Base-by-base conservation (phyloP, 1,140 invertebrate species). In the Atta texana region DNA sequence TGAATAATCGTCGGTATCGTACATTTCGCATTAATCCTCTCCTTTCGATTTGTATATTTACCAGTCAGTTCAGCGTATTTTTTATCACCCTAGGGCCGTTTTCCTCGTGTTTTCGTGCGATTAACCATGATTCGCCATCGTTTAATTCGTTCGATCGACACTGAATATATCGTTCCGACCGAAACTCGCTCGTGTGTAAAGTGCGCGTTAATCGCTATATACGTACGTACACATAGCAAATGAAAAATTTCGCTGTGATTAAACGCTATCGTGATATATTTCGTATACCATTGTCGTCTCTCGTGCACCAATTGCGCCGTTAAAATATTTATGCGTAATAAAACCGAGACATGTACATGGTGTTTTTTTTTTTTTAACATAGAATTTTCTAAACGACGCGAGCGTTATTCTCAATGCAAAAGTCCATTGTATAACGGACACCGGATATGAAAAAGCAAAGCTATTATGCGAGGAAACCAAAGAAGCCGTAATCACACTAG, bases 51-150 rank as follows among this genome's bases (percentile, higher is more conserved):
- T 63, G 39, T 55, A 81, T 39, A 71, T 66, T 81, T 71, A 53
- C 49, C 24, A 18, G 34, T 80, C n/a, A 76, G n/a, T n/a, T 64
- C 78, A 64, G 59, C 59, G 59, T 66, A 66, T 78, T 78, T 66
- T 85, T 78, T 85, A 76, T 85, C 74, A n/a, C 59, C 51, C 44
- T 80, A 63, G 57, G 72, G 14, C 61, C 28, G 21, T 21, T 55
- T 31, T 63, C 31, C 72, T 24, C 51, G 72, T 57, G 66, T 86
- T 89, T 80, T 88, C 88, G 61, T 61, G 66, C 88, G 87, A 89
- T 89, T 88, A 89, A 89, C 66, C 88, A 57, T 84, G 81, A 88
- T 80, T 86, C 84, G 34, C 28, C 61, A 59, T 59, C 66, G 72
- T 86, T 80, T 86, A 80, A 86, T 80, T 86, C 66, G 75, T 86